These are phyloP conservation scores for Coecobrya sp. DNA, from an alignment of 2,888 invertebrate genomes.

Conservation along the genomic window DNA sequence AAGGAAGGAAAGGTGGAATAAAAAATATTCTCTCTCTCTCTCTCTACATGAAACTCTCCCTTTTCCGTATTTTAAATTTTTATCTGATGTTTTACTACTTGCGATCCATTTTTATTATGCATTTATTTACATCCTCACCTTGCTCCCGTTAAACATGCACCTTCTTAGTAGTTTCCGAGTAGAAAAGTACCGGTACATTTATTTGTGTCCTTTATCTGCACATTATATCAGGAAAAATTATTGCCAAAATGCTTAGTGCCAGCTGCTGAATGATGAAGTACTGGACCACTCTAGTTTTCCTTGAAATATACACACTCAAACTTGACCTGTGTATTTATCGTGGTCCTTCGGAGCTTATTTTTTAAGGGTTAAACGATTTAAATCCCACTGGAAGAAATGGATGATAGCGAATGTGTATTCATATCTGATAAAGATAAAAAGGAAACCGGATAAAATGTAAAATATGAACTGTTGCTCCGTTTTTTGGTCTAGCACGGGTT, in stretches of 20 bases:
- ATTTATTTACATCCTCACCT: conserved; percentile 38
- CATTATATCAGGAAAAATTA: background rate
- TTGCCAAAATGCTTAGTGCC: conserved; percentile 32
- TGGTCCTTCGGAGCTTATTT: background rate
- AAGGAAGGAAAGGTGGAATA: conserved; percentile 17
- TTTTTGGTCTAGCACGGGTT: background rate
- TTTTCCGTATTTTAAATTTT: conserved; percentile 56
- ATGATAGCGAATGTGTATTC: background rate
- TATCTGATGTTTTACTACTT: conserved; percentile 24
- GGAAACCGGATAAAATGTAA: background rate
- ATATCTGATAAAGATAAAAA: background rate
- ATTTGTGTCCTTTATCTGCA: conserved; percentile 14
- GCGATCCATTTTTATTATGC: background rate
- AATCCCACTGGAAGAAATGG: background rate
- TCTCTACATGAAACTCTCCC: conserved; percentile 24
- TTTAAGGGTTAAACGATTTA: conserved; percentile 10
- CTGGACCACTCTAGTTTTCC: background rate
- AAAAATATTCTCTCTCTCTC: background rate
- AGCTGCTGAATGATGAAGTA: conserved; percentile 5
- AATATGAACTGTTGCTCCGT: background rate
- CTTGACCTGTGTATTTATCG: background rate
- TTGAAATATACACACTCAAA: background rate
- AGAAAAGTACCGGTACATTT: conserved; percentile 4
- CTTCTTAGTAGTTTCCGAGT: conserved; percentile 33
- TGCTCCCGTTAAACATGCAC: conserved; percentile 59